These are phyloP conservation scores for Corapipo altera DNA, from an alignment of 2,113 vertebrate genomes.

Conservation along the genomic window DNA sequence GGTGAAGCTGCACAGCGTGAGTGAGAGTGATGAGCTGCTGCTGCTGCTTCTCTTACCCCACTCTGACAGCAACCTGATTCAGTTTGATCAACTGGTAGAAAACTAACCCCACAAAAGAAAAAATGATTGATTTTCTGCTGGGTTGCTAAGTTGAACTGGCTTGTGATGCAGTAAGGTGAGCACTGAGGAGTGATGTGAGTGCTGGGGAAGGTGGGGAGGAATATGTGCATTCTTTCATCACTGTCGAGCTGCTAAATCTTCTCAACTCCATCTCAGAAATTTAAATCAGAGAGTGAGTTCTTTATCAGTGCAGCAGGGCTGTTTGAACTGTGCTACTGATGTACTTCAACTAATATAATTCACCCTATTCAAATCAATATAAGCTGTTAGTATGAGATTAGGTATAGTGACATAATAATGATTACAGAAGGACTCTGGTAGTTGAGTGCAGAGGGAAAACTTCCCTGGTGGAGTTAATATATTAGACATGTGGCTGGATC, in stretches of 20 bases:
- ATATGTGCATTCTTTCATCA: background rate
- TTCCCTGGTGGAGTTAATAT: background rate
- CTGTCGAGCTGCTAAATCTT: background rate
- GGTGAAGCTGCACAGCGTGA: rapidly evolving
- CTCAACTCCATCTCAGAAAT: background rate
- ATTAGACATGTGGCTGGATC: background rate
- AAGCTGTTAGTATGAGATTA: background rate
- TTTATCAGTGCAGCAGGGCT: background rate
- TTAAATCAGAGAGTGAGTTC: background rate
- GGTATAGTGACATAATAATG: background rate
- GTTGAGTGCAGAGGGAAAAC: background rate
- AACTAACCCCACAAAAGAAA: background rate
- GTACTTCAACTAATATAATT: background rate
- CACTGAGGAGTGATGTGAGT: background rate
- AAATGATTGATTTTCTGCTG: background rate
- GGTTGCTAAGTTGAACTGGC: background rate
- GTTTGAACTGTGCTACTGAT: background rate
- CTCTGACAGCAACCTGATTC: background rate
- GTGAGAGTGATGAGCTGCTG: background rate
- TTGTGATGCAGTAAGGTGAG: background rate
- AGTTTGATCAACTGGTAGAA: background rate
- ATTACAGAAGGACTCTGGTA: background rate
- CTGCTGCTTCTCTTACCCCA: background rate
- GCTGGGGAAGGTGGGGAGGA: background rate
- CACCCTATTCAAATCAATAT: background rate